phyloP scores from a whole-genome alignment of 2,113 vertebrate species.

The Rana temporaria region DNA sequence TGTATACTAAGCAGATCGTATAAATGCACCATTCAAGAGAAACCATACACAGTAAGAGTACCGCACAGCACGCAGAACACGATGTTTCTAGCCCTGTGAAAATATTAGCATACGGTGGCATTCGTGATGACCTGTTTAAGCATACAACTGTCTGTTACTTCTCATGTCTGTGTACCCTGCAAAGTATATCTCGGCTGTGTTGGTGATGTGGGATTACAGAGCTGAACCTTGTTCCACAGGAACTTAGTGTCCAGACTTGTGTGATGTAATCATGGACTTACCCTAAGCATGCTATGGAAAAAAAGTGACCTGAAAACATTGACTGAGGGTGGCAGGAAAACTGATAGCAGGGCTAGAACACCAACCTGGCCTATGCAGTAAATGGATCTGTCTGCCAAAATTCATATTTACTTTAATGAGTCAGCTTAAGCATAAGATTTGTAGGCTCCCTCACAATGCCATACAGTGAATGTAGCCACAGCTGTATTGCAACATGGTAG shows the following conservation, averaged over 20 bases:
- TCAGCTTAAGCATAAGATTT: neutral
- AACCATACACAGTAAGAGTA: neutral
- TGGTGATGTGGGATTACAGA: neutral
- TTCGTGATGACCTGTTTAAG: neutral
- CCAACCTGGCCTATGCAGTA: neutral
- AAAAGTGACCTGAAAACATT: slow-evolving; percentile 1
- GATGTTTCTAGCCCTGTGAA: neutral
- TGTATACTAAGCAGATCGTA: neutral
- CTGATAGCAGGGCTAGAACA: neutral
- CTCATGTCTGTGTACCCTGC: neutral
- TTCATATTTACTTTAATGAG: neutral
- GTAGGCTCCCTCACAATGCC: neutral
- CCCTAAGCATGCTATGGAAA: neutral
- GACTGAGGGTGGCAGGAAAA: neutral
- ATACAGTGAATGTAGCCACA: neutral
- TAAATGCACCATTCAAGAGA: neutral
- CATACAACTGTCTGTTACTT: neutral
- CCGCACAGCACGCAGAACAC: neutral
- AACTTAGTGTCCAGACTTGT: neutral
- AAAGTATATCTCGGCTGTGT: neutral
- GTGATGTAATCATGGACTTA: neutral
- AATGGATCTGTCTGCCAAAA: neutral
- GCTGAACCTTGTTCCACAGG: neutral
- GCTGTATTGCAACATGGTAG: neutral
- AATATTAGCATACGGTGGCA: neutral